Base-by-base conservation (phyloP, 2,888 invertebrate species). In the Zele albiditarsus region DNA sequence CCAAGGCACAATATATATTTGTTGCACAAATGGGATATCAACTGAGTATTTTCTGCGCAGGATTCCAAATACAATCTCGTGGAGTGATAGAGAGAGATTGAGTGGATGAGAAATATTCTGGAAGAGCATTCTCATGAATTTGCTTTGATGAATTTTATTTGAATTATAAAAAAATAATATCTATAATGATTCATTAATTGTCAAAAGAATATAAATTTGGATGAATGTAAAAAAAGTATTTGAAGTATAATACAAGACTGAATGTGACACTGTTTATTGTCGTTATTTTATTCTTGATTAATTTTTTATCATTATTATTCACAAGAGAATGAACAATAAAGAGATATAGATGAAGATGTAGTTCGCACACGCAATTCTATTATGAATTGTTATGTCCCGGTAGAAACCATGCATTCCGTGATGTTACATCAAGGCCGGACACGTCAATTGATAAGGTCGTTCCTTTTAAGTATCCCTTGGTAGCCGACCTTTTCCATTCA, bases 391-490 rank as follows among this genome's bases (percentile, higher is more conserved):
- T 69, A 58, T 38, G 33, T 62, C 63, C 74, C 70, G 70, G 60
- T 74, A 63, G 65, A 74, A 49, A 71, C 73, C 77, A 72, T 78
- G 78, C 80, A 74, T 76, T 72, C 77, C 78, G 79, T 79, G 81
- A 82, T 80, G 80, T 80, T 65, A 67, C 82, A 79, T 70, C 86
- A 87, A 87, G 87, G 87, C 85, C 86, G 82, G 80, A 31, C 72
- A 75, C 81, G 84, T 86, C 84, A 85, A 88, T 88, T 88, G 88
- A 86, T 84, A 87, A 88, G 88, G 85, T 88, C 86, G 86, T 86
- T 87, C 84, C 83, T 88, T 88, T 88, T 86, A 87, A 87, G 76
- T 81, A 84, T 82, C 84, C 84, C 84, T 86, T 86, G 71, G 57
- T 63, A 72, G 81, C 81, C 82, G 81, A 81, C 78, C 83, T 86